These are phyloP conservation scores for Adoxophyes honmai DNA, from an alignment of 1,140 invertebrate species.

Conservation along the genomic window DNA sequence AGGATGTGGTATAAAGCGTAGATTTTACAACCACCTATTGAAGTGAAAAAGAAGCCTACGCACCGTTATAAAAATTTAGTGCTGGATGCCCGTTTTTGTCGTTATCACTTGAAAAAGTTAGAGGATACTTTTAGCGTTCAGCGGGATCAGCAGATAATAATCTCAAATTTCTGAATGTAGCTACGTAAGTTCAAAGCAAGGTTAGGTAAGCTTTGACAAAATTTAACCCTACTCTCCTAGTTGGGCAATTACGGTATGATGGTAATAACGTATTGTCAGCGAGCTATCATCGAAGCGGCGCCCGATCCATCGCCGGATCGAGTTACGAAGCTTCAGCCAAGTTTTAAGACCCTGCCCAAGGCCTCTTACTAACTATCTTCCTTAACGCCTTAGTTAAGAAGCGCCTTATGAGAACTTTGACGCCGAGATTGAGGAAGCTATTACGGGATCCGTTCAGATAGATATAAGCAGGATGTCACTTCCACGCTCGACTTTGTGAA, in stretches of 20 bases:
- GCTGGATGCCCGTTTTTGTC: too few relatives aligned
- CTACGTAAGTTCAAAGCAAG: too few relatives aligned
- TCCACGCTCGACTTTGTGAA: slow-evolving; percentile 70
- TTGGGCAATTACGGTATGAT: slow-evolving; percentile 43
- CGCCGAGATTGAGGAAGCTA: slow-evolving; percentile 73
- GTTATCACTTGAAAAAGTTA: too few relatives aligned
- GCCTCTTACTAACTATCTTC: slow-evolving; percentile 74
- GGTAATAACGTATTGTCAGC: slow-evolving; percentile 67
- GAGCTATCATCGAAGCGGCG: slow-evolving; percentile 58
- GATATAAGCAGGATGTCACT: slow-evolving; percentile 74
- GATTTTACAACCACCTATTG: not conserved
- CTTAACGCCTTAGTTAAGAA: slow-evolving; percentile 75
- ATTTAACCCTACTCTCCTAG: not conserved
- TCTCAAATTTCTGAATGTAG: too few relatives aligned
- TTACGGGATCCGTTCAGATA: slow-evolving; percentile 72
- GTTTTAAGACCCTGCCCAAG: slow-evolving; percentile 74
- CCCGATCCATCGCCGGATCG: slow-evolving; percentile 58
- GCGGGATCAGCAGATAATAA: too few relatives aligned
- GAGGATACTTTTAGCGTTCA: too few relatives aligned
- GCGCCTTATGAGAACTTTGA: slow-evolving; percentile 74
- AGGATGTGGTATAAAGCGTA: slow-evolving; percentile 1
- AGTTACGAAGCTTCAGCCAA: slow-evolving; percentile 71
- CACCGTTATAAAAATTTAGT: too few relatives aligned
- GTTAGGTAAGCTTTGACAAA: not conserved
- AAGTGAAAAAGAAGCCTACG: too few relatives aligned